These are phyloP conservation scores for Procambarus clarkii DNA, from an alignment of 1,140 invertebrate genomes.

Conservation along the genomic window DNA sequence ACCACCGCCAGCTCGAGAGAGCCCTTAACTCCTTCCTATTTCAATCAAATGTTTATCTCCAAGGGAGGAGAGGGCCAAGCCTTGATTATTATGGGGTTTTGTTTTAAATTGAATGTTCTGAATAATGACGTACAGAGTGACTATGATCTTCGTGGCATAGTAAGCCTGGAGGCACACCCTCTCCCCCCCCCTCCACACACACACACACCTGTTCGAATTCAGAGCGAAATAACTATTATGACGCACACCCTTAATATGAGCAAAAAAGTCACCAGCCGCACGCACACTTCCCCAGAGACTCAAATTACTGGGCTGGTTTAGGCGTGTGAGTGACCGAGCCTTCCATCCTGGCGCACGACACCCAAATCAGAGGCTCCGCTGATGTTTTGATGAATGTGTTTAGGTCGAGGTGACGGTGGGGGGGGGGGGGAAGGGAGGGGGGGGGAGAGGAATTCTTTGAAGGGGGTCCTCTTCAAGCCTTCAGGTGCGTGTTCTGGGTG, in stretches of 20 bases:
- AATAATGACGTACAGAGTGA: neutral
- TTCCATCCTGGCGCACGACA: conserved; percentile 52
- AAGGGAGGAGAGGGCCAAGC: no score
- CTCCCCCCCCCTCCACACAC: neutral
- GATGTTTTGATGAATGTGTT: conserved; percentile 67
- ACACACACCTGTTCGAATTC: neutral
- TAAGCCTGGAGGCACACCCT: neutral
- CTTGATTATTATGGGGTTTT: no score
- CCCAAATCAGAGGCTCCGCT: conserved; percentile 66
- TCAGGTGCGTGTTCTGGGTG: neutral
- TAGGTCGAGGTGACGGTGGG: conserved; percentile 29
- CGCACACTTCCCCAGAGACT: conserved; percentile 24
- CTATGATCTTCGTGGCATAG: neutral
- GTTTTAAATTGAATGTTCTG: neutral
- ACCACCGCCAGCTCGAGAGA: neutral
- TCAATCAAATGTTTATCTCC: no score
- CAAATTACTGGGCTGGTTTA: conserved; percentile 37
- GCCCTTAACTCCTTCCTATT: neutral
- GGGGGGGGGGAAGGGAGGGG: conserved; percentile 8
- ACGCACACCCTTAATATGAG: conserved; percentile 16
- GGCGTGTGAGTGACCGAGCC: conserved; percentile 26
- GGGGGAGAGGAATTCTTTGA: conserved; percentile 26
- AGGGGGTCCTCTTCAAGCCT: conserved; percentile 8
- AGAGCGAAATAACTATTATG: conserved; percentile 21
- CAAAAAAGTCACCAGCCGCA: neutral